Conservation (phyloP, 2,888 invertebrate species). For the Lycophotia porphyrea region DNA sequence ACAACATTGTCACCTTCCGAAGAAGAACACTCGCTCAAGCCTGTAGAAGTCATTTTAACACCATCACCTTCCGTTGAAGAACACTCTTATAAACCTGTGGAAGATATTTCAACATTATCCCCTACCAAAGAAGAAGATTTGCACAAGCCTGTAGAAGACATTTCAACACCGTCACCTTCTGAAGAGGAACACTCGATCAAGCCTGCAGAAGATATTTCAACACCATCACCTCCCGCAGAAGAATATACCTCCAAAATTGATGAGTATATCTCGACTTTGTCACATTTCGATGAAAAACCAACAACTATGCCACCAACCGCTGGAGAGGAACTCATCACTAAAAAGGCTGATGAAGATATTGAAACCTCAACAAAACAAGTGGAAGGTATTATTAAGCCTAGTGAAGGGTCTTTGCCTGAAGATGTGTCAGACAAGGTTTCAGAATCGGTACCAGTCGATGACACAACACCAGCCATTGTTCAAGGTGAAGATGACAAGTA, state of each 20-base stretch:
- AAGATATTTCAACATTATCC: conserved; percentile 8
- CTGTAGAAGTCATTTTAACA: conserved; percentile 4
- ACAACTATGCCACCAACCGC: conserved; percentile 28
- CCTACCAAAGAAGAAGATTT: conserved; percentile 23
- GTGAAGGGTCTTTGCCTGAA: conserved; percentile 38
- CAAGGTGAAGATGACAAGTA: conserved; percentile 25
- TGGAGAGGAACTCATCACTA: conserved; percentile 35
- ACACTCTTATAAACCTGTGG: conserved; percentile 19
- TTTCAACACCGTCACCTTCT: conserved; percentile 28
- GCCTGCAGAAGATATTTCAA: conserved; percentile 27
- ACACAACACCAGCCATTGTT: conserved; percentile 29
- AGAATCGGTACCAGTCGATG: conserved; percentile 34
- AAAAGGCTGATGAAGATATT: conserved; percentile 38
- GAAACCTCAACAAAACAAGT: conserved; percentile 50
- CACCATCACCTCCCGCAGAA: conserved; percentile 32
- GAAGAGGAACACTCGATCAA: conserved; percentile 18
- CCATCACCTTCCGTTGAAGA: not conserved
- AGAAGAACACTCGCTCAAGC: not conserved
- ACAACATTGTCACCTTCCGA: not conserved
- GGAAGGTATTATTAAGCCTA: conserved; percentile 33
- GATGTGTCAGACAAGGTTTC: conserved; percentile 42
- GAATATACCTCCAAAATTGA: conserved; percentile 60
- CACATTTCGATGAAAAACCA: conserved; percentile 25
- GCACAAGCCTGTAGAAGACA: conserved; percentile 9
- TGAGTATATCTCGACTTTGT: conserved; percentile 46